Evolutionary conservation across 2,888 invertebrate species (phyloP).

Genomic region (Chloromyia formosa): DNA sequence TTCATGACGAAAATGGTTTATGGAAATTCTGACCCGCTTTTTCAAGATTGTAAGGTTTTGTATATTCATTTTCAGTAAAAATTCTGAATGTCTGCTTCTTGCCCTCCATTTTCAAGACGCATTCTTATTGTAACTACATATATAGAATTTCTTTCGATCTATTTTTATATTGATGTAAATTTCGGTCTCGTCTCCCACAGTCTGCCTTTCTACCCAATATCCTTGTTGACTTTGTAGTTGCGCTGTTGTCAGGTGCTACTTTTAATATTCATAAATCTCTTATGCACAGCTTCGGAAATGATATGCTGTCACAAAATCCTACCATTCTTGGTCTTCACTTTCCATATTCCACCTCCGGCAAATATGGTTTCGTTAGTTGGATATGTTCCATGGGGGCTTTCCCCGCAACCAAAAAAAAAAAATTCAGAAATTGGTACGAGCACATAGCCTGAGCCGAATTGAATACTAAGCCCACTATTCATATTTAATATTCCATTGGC

Average conservation of each 20-base stretch:
- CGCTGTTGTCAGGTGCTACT: conserved; percentile 7
- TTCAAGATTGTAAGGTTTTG: too few relatives aligned
- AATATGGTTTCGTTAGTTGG: background rate
- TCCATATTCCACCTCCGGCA: background rate
- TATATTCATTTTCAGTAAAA: too few relatives aligned
- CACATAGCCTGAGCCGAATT: background rate
- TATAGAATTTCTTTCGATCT: background rate
- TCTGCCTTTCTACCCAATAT: background rate
- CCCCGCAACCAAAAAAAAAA: background rate
- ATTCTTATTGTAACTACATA: background rate
- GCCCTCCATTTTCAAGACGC: background rate
- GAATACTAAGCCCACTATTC: conserved; percentile 23
- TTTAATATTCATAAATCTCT: conserved; percentile 29
- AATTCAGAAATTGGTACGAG: background rate
- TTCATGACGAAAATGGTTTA: too few relatives aligned
- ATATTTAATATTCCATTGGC: conserved; percentile 14
- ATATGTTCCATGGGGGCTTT: background rate
- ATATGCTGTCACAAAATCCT: conserved; percentile 6
- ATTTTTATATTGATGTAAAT: background rate
- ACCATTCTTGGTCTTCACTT: background rate
- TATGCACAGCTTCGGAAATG: background rate
- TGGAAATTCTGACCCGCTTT: too few relatives aligned
- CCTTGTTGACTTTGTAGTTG: background rate
- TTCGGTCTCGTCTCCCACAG: background rate
- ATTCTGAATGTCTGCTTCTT: background rate